Percentiles rank a stretch among this genome's conserved stretches.
phyloP scores from a whole-genome alignment of 2,888 invertebrate species.

The Chorisops tibialis region DNA sequence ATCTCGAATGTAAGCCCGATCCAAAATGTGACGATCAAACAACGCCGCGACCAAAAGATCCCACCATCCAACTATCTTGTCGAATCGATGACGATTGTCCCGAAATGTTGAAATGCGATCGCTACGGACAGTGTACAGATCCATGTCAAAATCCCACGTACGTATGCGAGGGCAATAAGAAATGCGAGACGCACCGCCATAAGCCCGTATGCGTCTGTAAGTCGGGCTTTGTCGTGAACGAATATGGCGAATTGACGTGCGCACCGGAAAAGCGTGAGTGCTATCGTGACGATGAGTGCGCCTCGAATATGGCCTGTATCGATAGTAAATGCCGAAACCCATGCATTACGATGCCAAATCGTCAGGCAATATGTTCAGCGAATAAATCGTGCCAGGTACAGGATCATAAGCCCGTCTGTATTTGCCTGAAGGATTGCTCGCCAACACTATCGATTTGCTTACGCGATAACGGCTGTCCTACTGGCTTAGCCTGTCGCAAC shows the following conservation, averaged over 20 bases:
- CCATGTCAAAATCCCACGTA: conserved; percentile 69
- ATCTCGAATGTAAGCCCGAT: conserved; percentile 74
- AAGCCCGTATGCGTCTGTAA: conserved; percentile 84
- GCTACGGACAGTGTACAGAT: conserved; percentile 71
- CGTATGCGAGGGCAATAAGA: conserved; percentile 76
- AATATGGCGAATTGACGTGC: conserved; percentile 81
- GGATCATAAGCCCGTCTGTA: conserved; percentile 81
- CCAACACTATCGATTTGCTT: conserved; percentile 84
- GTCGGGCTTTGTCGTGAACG: conserved; percentile 83
- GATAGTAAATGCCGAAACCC: conserved; percentile 83
- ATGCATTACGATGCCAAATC: conserved; percentile 62
- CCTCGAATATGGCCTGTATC: conserved; percentile 80
- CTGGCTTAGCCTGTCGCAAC: conserved; percentile 79
- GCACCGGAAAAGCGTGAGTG: conserved; percentile 80
- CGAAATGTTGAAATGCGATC: conserved; percentile 69
- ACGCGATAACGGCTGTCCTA: conserved; percentile 83
- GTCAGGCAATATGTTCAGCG: conserved; percentile 66
- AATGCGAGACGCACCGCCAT: conserved; percentile 84
- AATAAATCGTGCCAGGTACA: conserved; percentile 85
- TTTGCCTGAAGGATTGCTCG: conserved; percentile 83
- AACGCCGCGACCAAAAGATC: conserved; percentile 57
- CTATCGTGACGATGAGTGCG: conserved; percentile 75
- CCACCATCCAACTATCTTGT: conserved; percentile 60
- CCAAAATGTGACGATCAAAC: conserved; percentile 68
- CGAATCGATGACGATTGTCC: conserved; percentile 69